Conservation (phyloP, 2,888 invertebrate species). For the Conops quadrifasciatus region DNA sequence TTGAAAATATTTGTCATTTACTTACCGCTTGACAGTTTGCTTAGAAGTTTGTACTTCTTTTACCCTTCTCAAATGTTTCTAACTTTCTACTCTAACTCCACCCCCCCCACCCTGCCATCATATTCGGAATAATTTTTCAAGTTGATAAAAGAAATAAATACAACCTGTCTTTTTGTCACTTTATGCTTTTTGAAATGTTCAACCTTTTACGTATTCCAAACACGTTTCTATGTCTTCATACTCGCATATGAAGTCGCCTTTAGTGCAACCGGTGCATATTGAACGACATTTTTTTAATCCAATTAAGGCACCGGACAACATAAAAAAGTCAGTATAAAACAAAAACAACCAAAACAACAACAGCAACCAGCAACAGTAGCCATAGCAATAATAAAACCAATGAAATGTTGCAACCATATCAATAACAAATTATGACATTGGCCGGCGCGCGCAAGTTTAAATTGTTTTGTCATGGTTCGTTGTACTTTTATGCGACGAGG, state of each 20-base stretch:
- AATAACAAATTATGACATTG: constrained; percentile 2
- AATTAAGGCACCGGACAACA: constrained; percentile 6
- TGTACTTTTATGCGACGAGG: too few species aligned
- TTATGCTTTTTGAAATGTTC: background rate
- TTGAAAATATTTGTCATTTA: too few species aligned
- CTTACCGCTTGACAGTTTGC: too few species aligned
- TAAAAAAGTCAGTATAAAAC: background rate
- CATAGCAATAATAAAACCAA: background rate
- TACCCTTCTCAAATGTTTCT: too few species aligned
- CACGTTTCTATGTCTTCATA: background rate
- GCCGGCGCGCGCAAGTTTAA: background rate
- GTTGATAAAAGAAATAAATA: too few species aligned
- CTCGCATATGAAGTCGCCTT: background rate
- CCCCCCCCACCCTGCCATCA: too few species aligned
- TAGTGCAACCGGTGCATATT: background rate
- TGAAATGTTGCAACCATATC: background rate
- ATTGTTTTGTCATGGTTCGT: too few species aligned
- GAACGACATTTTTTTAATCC: constrained; percentile 12
- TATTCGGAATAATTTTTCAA: too few species aligned
- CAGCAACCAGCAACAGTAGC: background rate
- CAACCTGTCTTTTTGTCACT: background rate
- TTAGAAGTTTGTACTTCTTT: background rate
- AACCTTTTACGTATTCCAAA: background rate
- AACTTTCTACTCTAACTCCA: too few species aligned
- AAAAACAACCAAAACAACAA: too few species aligned